Percentiles rank a stretch among this genome's conserved stretches.
Evolutionary conservation across 2,888 invertebrate species (phyloP).

Genomic region (Oscheius sp.): DNA sequence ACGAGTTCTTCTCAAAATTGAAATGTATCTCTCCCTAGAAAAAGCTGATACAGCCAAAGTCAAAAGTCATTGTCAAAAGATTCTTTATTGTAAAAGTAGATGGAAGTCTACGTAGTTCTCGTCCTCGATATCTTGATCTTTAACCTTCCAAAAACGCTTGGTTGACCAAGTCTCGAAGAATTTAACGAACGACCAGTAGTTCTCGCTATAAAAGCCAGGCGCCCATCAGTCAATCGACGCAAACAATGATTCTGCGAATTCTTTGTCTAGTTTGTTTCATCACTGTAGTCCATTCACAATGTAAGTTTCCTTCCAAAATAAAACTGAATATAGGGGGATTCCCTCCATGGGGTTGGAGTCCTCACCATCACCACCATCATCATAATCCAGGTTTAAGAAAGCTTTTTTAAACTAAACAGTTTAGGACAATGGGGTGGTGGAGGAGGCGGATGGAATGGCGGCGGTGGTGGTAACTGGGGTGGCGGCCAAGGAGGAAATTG

Average conservation of each 20-base stretch:
- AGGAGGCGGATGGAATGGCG: background rate
- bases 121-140: no score
- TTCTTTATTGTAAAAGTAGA: no score
- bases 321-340: background rate
- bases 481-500: background rate
- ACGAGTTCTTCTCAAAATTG: no score
- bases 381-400: no score
- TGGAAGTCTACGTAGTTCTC: no score
- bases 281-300: background rate
- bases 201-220: background rate
- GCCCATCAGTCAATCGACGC: background rate
- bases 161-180: background rate
- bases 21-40: no score
- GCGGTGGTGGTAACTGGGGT: background rate
- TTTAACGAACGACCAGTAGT: constrained; percentile 1
- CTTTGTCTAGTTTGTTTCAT: constrained; percentile 13
- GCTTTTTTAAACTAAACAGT: no score
- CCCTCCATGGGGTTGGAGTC: background rate
- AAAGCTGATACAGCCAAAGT: no score
- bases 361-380: background rate
- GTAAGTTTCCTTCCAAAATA: background rate
- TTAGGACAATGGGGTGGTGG: background rate
- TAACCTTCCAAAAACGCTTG: no score
- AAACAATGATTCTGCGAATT: background rate
- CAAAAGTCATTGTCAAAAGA: no score